phyloP scores from a whole-genome alignment of 2,888 invertebrate species.

The Acronicta leporina region DNA sequence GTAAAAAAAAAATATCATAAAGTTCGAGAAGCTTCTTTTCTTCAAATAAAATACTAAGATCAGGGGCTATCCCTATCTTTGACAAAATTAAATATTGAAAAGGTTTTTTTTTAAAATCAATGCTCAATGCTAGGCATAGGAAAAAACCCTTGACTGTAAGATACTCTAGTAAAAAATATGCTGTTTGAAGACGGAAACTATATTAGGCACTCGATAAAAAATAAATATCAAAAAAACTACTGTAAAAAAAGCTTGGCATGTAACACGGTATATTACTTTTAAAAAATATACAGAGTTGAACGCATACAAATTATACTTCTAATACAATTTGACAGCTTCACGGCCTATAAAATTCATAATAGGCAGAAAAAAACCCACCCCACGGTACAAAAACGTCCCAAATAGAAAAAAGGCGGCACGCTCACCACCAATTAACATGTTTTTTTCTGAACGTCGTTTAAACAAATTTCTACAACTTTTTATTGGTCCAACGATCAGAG shows the following conservation, averaged over 20 bases:
- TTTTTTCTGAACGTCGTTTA: constrained; percentile 74
- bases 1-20: too few relatives aligned
- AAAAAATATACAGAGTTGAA: constrained; percentile 71
- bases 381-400: constrained; percentile 59
- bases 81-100: too few relatives aligned
- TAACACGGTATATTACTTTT: constrained; percentile 28
- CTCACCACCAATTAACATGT: constrained; percentile 82
- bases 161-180: not conserved
- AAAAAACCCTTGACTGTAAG: too few relatives aligned
- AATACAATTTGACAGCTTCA: constrained; percentile 75
- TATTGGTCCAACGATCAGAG: constrained; percentile 77
- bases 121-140: too few relatives aligned
- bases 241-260: constrained; percentile 1
- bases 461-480: constrained; percentile 73
- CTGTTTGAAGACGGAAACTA: too few relatives aligned
- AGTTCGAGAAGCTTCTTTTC: too few relatives aligned
- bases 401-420: constrained; percentile 80
- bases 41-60: too few relatives aligned
- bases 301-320: constrained; percentile 74
- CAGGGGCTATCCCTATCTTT: too few relatives aligned
- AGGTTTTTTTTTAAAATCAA: too few relatives aligned
- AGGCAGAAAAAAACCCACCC: constrained; percentile 84
- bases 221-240: not conserved
- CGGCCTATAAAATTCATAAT: constrained; percentile 64
- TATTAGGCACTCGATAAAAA: not conserved